These are phyloP conservation scores for Sinocyclocheilus anshuiensis DNA, from an alignment of 2,113 vertebrate genomes.

Conservation along the genomic window DNA sequence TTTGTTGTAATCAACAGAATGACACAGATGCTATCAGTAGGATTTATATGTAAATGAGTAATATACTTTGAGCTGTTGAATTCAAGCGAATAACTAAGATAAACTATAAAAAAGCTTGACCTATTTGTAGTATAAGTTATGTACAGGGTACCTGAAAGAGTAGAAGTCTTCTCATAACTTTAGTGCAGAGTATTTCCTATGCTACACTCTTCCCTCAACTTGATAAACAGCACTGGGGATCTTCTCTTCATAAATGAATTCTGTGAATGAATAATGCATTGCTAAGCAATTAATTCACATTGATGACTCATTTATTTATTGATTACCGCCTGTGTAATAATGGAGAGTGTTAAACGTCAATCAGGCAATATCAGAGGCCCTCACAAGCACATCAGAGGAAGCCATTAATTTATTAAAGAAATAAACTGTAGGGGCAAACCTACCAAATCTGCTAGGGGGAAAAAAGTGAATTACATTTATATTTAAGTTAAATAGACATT, in stretches of 20 bases:
- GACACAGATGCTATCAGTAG: no score
- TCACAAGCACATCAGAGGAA: constrained; percentile 65
- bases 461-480: not conserved
- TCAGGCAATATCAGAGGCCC: constrained; percentile 70
- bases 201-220: constrained; percentile 62
- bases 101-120: not conserved
- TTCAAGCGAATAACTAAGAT: not conserved
- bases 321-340: constrained; percentile 65
- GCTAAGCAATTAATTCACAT: constrained; percentile 71
- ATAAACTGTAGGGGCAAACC: constrained; percentile 65
- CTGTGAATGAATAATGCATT: constrained; percentile 75
- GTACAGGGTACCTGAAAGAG: constrained; percentile 1
- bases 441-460: not conserved
- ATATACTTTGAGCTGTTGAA: not conserved
- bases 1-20: no score
- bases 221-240: constrained; percentile 66
- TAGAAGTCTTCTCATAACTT: not conserved
- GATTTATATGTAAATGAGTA: not conserved
- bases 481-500: not conserved
- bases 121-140: not conserved
- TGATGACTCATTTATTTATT: constrained; percentile 76
- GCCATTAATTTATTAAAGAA: constrained; percentile 67
- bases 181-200: not conserved
- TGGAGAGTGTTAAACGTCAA: constrained; percentile 77
- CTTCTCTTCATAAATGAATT: constrained; percentile 54